A percentile compares a stretch with the other conserved stretches of the same genome.
Evolutionary conservation across 2,113 vertebrate genomes (phyloP).

Genomic region (Dromas ardeola): DNA sequence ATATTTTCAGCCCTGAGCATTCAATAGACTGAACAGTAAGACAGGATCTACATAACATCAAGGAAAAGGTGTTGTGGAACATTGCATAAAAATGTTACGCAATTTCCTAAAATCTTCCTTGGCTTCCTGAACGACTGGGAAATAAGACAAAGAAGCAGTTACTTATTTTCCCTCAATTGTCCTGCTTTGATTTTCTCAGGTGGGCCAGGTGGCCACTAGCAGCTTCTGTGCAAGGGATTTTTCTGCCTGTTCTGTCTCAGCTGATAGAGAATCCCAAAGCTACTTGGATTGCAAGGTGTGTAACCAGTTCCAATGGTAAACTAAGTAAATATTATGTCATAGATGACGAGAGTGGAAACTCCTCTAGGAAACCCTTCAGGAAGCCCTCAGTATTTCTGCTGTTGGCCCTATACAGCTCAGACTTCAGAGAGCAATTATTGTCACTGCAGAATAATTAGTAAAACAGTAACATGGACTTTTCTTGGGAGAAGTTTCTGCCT

Average conservation of each 20-base stretch:
- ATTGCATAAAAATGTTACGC: not conserved
- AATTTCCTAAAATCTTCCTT: not conserved
- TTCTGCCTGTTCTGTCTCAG: not conserved
- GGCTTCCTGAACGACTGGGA: not conserved
- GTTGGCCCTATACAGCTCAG: not conserved
- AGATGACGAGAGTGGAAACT: not conserved
- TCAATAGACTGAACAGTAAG: not conserved
- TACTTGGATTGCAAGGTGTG: not conserved
- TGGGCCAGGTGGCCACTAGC: not conserved
- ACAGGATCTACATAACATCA: not conserved
- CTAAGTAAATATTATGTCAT: not conserved
- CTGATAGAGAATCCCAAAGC: not conserved
- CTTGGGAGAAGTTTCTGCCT: not conserved
- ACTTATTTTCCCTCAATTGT: not conserved
- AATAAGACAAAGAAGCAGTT: not conserved
- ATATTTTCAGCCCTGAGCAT: not conserved
- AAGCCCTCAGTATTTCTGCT: not conserved
- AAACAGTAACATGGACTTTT: not conserved
- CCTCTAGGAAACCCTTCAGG: not conserved
- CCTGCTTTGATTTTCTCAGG: not conserved
- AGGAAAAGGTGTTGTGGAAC: not conserved
- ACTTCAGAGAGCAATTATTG: not conserved
- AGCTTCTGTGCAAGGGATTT: not conserved
- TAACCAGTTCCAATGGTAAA: not conserved
- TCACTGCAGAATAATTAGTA: not conserved